Base-by-base conservation (phyloP, 37 sponge, comb jelly and placozoan species). In the Lycopodina hypogea region DNA sequence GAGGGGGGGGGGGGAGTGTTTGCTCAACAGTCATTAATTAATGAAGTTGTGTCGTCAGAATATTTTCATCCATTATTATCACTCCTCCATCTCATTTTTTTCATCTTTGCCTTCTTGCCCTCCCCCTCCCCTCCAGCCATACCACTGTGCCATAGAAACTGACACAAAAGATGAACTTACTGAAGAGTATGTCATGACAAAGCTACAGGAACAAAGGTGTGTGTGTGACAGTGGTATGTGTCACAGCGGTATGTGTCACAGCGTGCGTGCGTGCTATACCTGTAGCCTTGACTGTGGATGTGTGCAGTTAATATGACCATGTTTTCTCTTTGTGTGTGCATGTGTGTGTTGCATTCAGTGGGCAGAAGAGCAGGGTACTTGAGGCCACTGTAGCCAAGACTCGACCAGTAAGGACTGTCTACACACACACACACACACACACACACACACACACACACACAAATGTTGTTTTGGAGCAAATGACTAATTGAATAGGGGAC, bases 281-380 rank as follows among this genome's bases (percentile, higher is more conserved):
- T 45, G 48, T 56, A n/a, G 21, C 3, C 2, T 23, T 2, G 21
- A 17, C 26, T 42, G 52, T n/a, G 69, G 32, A 37, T n/a, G n/a
- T n/a, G n/a, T n/a, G n/a, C n/a, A n/a, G n/a, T n/a, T n/a, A n/a
- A n/a, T n/a, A n/a, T n/a, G n/a, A n/a, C n/a, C n/a, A n/a, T n/a
- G n/a, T 45, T 45, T 9, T 45, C 9, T 45, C 48, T 45, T 45
- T 45, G 8, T 45, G 48, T 45, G 0, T 86, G 26, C 51, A n/a
- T n/a, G n/a, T n/a, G n/a, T n/a, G n/a, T n/a, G n/a, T n/a, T n/a
- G n/a, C n/a, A n/a, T n/a, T n/a, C n/a, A 95, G 96, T 86, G 96
- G 96, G 32, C 77, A 83, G 19, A 89, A 83, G 84, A 89, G 77
- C 69, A 95, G 92, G 39, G 93, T 95, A 35, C 36, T 95, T 56